These are phyloP conservation scores for Drosophila mimetica DNA, from an alignment of 2,888 invertebrate genomes.

Conservation along the genomic window DNA sequence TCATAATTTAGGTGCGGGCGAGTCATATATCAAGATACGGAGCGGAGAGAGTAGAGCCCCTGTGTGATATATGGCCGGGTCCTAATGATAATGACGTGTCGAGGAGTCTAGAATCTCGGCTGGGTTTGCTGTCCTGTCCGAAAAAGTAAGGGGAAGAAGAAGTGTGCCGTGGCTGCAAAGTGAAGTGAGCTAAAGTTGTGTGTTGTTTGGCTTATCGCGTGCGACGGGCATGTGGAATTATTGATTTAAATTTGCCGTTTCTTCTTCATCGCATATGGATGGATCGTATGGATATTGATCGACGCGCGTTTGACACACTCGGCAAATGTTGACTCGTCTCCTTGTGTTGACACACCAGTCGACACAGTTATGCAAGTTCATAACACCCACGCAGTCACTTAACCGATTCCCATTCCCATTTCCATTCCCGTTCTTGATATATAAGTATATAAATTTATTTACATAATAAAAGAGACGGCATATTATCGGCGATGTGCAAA, in stretches of 20 bases:
- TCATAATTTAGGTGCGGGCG: conserved; percentile 75
- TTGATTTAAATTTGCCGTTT: conserved; percentile 63
- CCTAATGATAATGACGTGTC: conserved; percentile 76
- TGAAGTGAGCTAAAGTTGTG: background rate
- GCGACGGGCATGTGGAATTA: conserved; percentile 48
- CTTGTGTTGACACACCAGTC: conserved; percentile 62
- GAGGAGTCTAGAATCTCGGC: conserved; percentile 16
- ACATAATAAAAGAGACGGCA: conserved; percentile 50
- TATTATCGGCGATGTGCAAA: conserved; percentile 45
- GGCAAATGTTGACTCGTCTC: conserved; percentile 69
- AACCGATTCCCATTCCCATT: conserved; percentile 41
- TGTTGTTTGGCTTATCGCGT: conserved; percentile 36
- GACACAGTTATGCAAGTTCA: conserved; percentile 78
- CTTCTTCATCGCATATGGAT: conserved; percentile 1
- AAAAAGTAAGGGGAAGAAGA: background rate
- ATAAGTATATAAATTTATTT: conserved; percentile 47
- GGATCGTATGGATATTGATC: conserved; percentile 41
- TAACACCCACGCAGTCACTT: conserved; percentile 69
- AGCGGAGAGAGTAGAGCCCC: background rate
- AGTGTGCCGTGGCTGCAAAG: background rate
- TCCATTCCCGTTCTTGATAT: conserved; percentile 9
- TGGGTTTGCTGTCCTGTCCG: background rate
- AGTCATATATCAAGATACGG: conserved; percentile 57
- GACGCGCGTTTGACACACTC: conserved; percentile 76
- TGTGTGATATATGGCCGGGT: conserved; percentile 70